phyloP scores from a whole-genome alignment of 2,888 invertebrate species.

The Hyles lineata region DNA sequence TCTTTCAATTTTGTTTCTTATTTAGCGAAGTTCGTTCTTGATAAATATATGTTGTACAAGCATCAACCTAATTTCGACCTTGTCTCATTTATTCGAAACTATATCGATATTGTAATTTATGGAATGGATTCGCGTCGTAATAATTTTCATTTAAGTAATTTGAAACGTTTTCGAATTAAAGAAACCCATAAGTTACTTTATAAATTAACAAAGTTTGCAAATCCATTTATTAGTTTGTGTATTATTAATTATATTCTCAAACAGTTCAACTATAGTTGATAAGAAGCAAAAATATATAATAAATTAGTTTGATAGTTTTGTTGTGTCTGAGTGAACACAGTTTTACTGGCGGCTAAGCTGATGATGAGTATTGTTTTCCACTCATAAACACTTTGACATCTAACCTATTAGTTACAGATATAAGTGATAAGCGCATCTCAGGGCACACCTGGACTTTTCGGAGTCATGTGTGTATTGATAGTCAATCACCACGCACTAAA shows the following conservation, averaged over 20 bases:
- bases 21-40: slow-evolving; percentile 12
- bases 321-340: no score
- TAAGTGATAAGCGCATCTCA: no score
- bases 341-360: no score
- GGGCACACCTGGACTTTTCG: no score
- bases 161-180: not conserved
- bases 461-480: no score
- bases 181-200: slow-evolving; percentile 6
- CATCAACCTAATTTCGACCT: not conserved
- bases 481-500: no score
- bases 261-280: not conserved
- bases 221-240: slow-evolving; percentile 12
- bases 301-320: no score
- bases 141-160: not conserved
- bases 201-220: slow-evolving; percentile 14
- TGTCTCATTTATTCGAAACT: slow-evolving; percentile 17
- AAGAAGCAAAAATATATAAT: not conserved
- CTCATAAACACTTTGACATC: no score
- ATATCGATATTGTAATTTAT: slow-evolving; percentile 17
- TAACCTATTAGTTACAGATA: no score
- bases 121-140: not conserved
- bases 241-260: not conserved
- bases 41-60: slow-evolving; percentile 20
- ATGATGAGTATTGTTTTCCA: no score
- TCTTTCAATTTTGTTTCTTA: not conserved